Percentiles rank a stretch among this genome's conserved stretches.
Evolutionary conservation across 2,797 vertebrate species (phyloP).

Genomic region (Petrocephalus sullivani): DNA sequence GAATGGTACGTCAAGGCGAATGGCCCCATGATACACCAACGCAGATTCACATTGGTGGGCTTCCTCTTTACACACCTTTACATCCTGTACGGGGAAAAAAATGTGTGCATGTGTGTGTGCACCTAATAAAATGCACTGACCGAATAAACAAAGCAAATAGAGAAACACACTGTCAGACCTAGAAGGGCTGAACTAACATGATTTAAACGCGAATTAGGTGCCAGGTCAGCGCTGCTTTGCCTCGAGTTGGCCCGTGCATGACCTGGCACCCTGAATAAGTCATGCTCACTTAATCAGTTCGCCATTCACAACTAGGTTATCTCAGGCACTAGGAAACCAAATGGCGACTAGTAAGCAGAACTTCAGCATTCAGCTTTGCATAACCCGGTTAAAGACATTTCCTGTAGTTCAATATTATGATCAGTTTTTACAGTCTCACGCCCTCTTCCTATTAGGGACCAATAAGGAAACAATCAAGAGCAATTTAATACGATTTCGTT

Average conservation of each 20-base stretch:
- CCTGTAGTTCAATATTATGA: background rate
- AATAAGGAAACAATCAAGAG: background rate
- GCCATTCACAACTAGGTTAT: conserved; percentile 8
- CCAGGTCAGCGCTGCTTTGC: background rate
- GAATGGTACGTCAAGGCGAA: background rate
- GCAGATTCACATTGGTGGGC: background rate
- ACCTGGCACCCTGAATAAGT: background rate
- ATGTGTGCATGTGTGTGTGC: background rate
- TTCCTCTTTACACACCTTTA: background rate
- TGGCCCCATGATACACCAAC: background rate
- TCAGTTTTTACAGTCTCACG: background rate
- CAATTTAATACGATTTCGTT: background rate
- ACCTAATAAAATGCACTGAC: background rate
- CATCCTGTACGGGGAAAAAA: too few relatives aligned
- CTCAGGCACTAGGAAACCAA: background rate
- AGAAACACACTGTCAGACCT: background rate
- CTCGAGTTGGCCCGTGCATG: background rate
- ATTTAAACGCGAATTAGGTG: background rate
- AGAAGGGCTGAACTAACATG: background rate
- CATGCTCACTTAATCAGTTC: background rate
- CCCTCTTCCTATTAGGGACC: background rate
- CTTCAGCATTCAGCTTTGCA: conserved; percentile 3
- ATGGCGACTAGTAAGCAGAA: background rate
- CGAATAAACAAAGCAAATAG: background rate
- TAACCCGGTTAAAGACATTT: background rate